Evolutionary conservation across 2,888 invertebrate species (phyloP).

Genomic region (Serripes groenlandicus): DNA sequence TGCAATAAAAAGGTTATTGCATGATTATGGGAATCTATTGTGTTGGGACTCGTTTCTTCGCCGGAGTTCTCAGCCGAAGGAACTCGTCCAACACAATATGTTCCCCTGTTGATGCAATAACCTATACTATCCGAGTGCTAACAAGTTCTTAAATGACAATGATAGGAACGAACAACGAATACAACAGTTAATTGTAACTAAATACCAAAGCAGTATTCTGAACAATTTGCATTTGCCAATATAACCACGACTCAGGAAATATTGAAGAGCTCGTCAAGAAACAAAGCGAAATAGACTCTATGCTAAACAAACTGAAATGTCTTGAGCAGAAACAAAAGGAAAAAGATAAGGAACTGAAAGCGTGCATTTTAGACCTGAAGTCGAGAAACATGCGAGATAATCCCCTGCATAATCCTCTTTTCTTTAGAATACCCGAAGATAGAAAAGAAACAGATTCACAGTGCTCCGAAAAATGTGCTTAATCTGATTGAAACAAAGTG

Average conservation of each 20-base stretch:
- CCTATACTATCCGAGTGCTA: too few species aligned
- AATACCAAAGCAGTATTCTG: too few species aligned
- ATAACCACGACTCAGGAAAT: neutral
- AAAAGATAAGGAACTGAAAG: neutral
- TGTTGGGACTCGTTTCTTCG: too few species aligned
- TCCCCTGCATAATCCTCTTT: neutral
- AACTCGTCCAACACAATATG: too few species aligned
- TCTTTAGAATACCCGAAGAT: neutral
- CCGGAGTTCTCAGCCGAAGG: too few species aligned
- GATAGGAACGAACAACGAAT: too few species aligned
- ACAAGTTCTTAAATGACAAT: too few species aligned
- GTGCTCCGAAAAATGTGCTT: neutral
- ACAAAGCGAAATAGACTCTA: neutral
- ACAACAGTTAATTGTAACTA: too few species aligned
- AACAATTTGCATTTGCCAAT: too few species aligned
- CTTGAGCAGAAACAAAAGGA: neutral
- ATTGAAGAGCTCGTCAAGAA: neutral
- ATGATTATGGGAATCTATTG: too few species aligned
- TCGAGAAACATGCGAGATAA: neutral
- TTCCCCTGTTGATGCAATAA: too few species aligned
- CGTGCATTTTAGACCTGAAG: neutral
- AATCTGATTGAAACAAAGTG: neutral
- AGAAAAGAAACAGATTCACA: neutral
- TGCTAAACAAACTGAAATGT: neutral
- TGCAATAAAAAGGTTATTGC: too few species aligned